phyloP scores from a whole-genome alignment of 2,797 vertebrate species.

The Brachymystax lenok region DNA sequence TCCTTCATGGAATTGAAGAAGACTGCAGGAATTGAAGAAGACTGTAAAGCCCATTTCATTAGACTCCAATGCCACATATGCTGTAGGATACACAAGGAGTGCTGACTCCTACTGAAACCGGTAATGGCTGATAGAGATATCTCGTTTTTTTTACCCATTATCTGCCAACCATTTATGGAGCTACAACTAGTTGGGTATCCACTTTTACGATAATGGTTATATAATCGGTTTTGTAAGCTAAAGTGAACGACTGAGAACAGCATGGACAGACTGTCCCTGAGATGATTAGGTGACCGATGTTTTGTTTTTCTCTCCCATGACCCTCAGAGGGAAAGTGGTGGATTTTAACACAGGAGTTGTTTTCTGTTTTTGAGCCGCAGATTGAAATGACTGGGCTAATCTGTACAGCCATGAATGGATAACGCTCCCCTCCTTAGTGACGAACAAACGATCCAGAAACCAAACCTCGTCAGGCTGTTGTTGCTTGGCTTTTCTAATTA shows the following conservation, averaged over 20 bases:
- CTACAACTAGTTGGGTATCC: neutral
- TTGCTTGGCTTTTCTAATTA: slow-evolving; percentile 31
- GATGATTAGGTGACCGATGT: neutral
- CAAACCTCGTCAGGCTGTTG: slow-evolving; percentile 33
- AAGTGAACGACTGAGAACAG: neutral
- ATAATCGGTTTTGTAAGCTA: neutral
- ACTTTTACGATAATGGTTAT: neutral
- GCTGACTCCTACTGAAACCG: neutral
- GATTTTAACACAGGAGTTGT: neutral
- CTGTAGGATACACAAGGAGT: neutral
- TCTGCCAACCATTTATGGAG: neutral
- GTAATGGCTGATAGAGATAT: neutral
- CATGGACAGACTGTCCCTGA: neutral
- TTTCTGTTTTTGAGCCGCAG: neutral
- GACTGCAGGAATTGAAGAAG: slow-evolving; percentile 8
- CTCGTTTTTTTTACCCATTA: neutral
- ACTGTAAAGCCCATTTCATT: neutral
- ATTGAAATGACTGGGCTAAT: slow-evolving; percentile 7
- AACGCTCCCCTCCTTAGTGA: slow-evolving; percentile 17
- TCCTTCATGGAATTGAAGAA: slow-evolving; percentile 18
- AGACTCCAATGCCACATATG: neutral
- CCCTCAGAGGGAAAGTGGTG: neutral
- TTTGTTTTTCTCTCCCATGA: neutral
- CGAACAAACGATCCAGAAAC: slow-evolving; percentile 17
- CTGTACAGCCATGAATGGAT: slow-evolving; percentile 16